Evolutionary conservation across 2,113 vertebrate species (phyloP).

Genomic region (Tetrax tetrax): DNA sequence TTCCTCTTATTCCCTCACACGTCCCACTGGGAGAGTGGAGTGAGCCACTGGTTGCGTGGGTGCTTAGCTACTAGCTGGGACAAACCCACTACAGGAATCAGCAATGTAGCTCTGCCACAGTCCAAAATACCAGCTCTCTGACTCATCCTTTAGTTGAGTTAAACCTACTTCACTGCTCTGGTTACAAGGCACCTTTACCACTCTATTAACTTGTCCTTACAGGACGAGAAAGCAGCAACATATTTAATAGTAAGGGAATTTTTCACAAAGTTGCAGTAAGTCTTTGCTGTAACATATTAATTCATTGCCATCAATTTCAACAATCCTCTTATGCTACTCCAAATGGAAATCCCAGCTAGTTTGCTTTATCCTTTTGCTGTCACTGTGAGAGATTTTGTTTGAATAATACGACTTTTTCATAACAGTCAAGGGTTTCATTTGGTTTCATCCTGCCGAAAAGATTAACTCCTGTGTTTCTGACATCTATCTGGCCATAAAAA

Average conservation of each 20-base stretch:
- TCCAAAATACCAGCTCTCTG: neutral
- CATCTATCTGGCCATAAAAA: neutral
- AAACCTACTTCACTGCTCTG: neutral
- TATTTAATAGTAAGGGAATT: neutral
- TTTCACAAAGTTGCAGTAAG: neutral
- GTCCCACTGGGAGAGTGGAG: neutral
- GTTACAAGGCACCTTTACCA: neutral
- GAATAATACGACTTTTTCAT: neutral
- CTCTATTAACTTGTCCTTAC: neutral
- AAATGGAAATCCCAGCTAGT: neutral
- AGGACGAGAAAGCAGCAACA: neutral
- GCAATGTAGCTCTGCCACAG: neutral
- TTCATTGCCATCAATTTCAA: conserved; percentile 1
- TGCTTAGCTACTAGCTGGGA: neutral
- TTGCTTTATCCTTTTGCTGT: conserved; percentile 2
- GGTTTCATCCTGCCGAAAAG: neutral
- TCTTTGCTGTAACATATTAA: neutral
- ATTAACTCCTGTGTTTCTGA: neutral
- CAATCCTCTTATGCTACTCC: neutral
- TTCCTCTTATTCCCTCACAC: neutral
- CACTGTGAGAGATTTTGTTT: neutral
- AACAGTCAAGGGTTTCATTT: neutral
- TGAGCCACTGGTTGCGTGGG: neutral
- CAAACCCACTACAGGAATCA: neutral
- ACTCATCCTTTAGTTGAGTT: neutral